Evolutionary conservation across 1,140 invertebrate species (phyloP).

Genomic region (Homarus americanus): DNA sequence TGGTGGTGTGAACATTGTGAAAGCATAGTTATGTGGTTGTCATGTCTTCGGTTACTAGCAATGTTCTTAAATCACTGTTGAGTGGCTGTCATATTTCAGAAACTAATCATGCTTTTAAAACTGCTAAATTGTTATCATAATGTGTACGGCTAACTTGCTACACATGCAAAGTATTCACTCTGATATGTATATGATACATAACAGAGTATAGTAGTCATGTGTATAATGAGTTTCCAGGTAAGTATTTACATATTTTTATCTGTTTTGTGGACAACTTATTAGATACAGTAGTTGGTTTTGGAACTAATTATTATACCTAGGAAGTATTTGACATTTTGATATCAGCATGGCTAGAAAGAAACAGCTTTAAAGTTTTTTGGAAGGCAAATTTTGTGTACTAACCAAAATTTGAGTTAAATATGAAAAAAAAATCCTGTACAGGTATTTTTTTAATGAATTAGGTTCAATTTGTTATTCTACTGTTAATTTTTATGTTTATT

Average conservation of each 20-base stretch:
- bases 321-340: neutral
- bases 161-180: no score
- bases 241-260: neutral
- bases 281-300: neutral
- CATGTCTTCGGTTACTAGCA: no score
- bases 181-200: no score
- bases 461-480: neutral
- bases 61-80: no score
- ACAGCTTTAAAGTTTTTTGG: neutral
- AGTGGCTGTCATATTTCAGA: no score
- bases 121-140: no score
- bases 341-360: neutral
- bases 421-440: neutral
- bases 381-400: neutral
- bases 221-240: neutral
- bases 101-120: no score
- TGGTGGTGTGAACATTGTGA: no score
- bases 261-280: no score
- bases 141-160: no score
- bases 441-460: neutral
- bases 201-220: no score
- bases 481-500: slow-evolving; percentile 27
- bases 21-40: no score
- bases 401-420: neutral
- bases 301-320: neutral